Base-by-base conservation (phyloP, 2,888 invertebrate genomes). In the Anthophora plumipes region DNA sequence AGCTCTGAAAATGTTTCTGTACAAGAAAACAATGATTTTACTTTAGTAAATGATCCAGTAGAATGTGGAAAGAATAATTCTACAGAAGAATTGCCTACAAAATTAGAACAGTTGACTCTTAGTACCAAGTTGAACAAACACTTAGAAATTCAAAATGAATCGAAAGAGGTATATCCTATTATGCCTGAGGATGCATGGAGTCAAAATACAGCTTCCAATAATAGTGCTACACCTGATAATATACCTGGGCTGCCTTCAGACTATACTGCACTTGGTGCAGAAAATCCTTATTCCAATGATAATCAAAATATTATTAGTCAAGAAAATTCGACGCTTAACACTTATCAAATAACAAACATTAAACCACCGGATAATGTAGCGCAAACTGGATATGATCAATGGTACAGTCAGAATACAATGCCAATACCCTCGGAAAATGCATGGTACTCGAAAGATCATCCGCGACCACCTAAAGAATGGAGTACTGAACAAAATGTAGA, bases 361-460 rank as follows among this genome's bases (percentile, higher is more conserved):
- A 85, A 84, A 41, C 2, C 71, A 52, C 41, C 71, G 43, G 83
- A 88, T 25, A 80, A 68, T 52, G 46, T 77, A 71, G 41, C 83
- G 9, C 88, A 85, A 69, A 87, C 75, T 86, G 90, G 89, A 41
- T 93, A 92, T 43, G 93, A 93, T 78, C 92, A 93, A 22, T 93
- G 93, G 93, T 93, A 93, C 75, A 93, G 92, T 52, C 91, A 91
- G 46, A 91, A 80, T 64, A 67, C 86, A 5, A 55, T 90, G 22
- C 82, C 88, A 12, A 43, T 84, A 1, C 83, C 89, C 20, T 77
- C 87, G n/a, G 89, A 88, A 20, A 88, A 85, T 22, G 73, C 85
- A n/a, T 91, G 91, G 89, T 91, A 91, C 41, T 52, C 82, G 0
- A 89, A 86, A 48, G 90, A 92, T 67, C 86, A 88, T 14, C n/a